Evolutionary conservation across 2,113 vertebrate species (phyloP), one percentile per base, ranked within the genome.

Genomic region (Triplophysa siluroides): DNA sequence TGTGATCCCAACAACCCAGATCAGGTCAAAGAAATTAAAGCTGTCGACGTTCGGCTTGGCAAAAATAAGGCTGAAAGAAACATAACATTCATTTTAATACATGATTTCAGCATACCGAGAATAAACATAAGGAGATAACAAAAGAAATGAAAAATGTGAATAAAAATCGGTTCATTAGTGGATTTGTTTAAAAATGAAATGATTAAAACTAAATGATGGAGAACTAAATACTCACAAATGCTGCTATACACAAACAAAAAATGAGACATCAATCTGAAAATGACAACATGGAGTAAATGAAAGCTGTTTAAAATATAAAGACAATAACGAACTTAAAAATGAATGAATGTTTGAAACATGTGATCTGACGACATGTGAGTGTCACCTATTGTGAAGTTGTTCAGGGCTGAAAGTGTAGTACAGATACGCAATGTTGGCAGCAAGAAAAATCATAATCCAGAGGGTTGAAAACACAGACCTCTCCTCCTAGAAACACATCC

Each of bases 1-100:
- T 0, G 94, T 95, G 1, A 98, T 97, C 50, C 97, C 98, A 84
- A 99, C 96, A 0, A 94, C 95, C 98, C 96, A 99, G 87, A 99
- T 95, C 81, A 99, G 92, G 83, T 97, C 93, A 0, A 99, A 99
- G 92, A 99, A 98, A 87, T 99, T 96, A 85, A 97, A 93, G 1
- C 90, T 93, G 85, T 93, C 93, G 56, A 99, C 89, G 89, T 94
- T 98, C 78, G 97, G 96, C 85, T 94, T 98, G 60, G 96, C 88
- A 88, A 99, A 98, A 38, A 98, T 93, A 50, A 99, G 94, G 90
- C 97, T 99, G 85, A 9, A 69, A 78, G 23, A 71, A 12, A 78
- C 56, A 67, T 24, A 71, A 54, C 1, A 23, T 60, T 8, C 19
- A 10, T 33, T 54, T 45, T 16, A 50, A 50, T 50, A 50, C 14